Percentiles rank a stretch among this genome's conserved stretches.
Evolutionary conservation across 2,113 vertebrate species (phyloP).

Genomic region (Apistogramma diplotaenia): DNA sequence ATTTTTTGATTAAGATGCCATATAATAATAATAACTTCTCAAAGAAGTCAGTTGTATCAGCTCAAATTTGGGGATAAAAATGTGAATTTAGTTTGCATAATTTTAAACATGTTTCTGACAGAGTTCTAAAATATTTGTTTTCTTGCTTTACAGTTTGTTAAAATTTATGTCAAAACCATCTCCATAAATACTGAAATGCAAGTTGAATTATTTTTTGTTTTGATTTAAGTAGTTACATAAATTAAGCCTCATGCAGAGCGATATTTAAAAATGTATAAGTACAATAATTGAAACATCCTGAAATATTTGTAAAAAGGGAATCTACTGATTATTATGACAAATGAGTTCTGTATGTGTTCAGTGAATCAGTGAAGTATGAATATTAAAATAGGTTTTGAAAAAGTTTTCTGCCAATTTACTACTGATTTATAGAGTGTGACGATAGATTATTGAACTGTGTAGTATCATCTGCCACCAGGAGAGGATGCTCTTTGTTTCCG

Average conservation of each 20-base stretch:
- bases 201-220: not conserved
- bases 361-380: not conserved
- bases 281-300: not conserved
- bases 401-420: not conserved
- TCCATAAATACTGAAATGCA: not conserved
- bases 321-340: not conserved
- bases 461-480: slow-evolving; percentile 1
- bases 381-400: not conserved
- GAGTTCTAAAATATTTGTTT: not conserved
- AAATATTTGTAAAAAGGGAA: not conserved
- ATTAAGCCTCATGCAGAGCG: not conserved
- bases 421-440: not conserved
- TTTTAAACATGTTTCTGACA: not conserved
- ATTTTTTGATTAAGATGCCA: not conserved
- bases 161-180: not conserved
- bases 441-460: not conserved
- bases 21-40: too few relatives aligned
- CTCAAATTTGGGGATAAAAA: not conserved
- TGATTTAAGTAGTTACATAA: not conserved
- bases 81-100: not conserved
- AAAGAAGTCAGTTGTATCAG: not conserved
- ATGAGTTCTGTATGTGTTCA: not conserved
- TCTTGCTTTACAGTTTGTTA: too few relatives aligned
- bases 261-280: not conserved
- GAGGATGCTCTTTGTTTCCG: slow-evolving; percentile 14